Evolutionary conservation across 2,888 invertebrate species (phyloP), one percentile per base, ranked within the genome.

Genomic region (Adela reaumurella): DNA sequence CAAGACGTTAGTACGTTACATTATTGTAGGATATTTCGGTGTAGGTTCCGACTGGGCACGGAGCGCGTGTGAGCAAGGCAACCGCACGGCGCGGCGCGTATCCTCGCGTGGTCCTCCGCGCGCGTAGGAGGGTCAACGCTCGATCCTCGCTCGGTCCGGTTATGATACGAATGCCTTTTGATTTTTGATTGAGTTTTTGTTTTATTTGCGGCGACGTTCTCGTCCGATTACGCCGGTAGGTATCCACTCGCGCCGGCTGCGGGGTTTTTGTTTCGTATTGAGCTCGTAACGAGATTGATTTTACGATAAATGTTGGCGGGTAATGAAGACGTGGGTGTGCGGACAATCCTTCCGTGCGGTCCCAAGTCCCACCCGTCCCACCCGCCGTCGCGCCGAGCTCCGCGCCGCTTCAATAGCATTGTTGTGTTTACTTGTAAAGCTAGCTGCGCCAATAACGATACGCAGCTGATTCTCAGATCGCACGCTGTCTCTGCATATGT

Each of bases 141-240:
- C 74, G 24, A 4, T 4, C 24, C 24, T 6, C 24, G 5, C 35
- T 4, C 67, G 60, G 62, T 63, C 68, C 69, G 71, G 74, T 72
- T 73, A 74, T 74, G 71, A 77, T 73, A 68, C 69, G 68, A 68
- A 67, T 68, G 74, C 74, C 68, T 73, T 68, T 64, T 68, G 65
- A 72, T 72, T 73, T 74, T 77, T 76, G 76, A 77, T 77, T 74
- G 76, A 74, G 70, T 70, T 76, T 74, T 72, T 72, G 65, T 73
- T 76, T 72, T 70, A 70, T 72, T 74, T 69, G 67, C 65, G 57
- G 65, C 68, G 70, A 73, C 72, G 70, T 68, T 67, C 62, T 67
- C 57, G 57, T 24, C 63, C 72, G 74, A 70, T 72, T 73, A 69
- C 72, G 72, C 70, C 74, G 71, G 73, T 73, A 71, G n/a, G 74